phyloP scores from a whole-genome alignment of 2,113 vertebrate genomes.

The Tachysurus vachellii region DNA sequence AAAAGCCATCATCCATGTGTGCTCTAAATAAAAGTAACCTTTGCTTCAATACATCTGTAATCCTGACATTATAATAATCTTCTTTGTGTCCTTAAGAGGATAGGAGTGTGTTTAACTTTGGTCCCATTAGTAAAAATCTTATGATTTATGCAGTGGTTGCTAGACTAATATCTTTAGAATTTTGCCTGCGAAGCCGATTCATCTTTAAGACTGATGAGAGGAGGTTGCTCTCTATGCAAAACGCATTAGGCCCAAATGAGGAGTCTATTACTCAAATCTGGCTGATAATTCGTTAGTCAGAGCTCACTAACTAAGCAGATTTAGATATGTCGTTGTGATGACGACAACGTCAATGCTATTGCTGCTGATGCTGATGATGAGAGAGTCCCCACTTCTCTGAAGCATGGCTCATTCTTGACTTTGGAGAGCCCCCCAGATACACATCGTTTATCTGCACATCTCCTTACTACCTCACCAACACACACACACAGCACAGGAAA shows the following conservation, averaged over 20 bases:
- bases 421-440: slow-evolving; percentile 29
- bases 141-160: slow-evolving; percentile 91
- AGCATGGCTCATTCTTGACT: slow-evolving; percentile 27
- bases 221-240: slow-evolving; percentile 95
- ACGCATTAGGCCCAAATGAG: slow-evolving; percentile 96
- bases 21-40: slow-evolving; percentile 54
- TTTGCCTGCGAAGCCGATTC: slow-evolving; percentile 86
- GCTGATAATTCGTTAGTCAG: slow-evolving; percentile 90
- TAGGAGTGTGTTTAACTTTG: slow-evolving; percentile 83
- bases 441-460: slow-evolving; percentile 48
- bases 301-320: slow-evolving; percentile 87
- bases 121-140: slow-evolving; percentile 87
- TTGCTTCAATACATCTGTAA: slow-evolving; percentile 47
- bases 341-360: slow-evolving; percentile 21
- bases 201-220: slow-evolving; percentile 96
- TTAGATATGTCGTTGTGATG: slow-evolving; percentile 74
- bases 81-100: slow-evolving; percentile 60
- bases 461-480: slow-evolving; percentile 20
- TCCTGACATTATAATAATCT: slow-evolving; percentile 60
- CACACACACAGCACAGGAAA: slow-evolving; percentile 26
- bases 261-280: slow-evolving; percentile 95
- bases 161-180: slow-evolving; percentile 90
- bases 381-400: slow-evolving; percentile 49
- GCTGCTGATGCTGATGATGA: background rate
- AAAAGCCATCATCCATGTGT: slow-evolving; percentile 36